Evolutionary conservation across 35 echinoderm and acorn worm genomes (phyloP).

Genomic region (Heliocidaris erythrogramma): DNA sequence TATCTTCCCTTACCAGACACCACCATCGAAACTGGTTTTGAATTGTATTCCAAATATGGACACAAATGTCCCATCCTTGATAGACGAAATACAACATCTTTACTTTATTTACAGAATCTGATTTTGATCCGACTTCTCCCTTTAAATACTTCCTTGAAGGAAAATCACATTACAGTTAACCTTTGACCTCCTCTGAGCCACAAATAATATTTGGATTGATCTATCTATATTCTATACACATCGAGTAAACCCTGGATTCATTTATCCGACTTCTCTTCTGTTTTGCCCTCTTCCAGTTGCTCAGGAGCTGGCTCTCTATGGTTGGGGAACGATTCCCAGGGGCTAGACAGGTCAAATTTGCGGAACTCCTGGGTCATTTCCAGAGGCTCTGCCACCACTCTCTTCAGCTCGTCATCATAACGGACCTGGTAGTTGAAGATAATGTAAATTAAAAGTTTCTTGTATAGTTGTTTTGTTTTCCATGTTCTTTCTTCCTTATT

Average conservation of each 20-base stretch:
- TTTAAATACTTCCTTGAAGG: not conserved
- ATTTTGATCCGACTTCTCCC: not conserved
- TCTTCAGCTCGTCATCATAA: conserved; percentile 94
- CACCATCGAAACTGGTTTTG: not conserved
- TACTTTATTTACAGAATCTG: not conserved
- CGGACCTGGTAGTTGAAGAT: conserved; percentile 61
- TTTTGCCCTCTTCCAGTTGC: conserved; percentile 57
- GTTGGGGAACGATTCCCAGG: conserved; percentile 93
- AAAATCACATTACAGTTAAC: not conserved
- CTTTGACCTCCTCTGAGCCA: too few relatives aligned
- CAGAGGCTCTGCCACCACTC: conserved; percentile 84
- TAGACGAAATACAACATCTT: not conserved
- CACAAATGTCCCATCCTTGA: not conserved
- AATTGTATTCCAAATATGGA: not conserved
- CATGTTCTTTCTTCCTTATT: too few relatives aligned
- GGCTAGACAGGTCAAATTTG: conserved; percentile 94
- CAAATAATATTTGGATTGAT: not conserved
- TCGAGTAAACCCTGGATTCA: not conserved
- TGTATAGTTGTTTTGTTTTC: too few relatives aligned
- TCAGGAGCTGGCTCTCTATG: conserved; percentile 64
- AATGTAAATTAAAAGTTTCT: not conserved
- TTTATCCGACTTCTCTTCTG: conserved; percentile 23
- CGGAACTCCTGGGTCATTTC: conserved; percentile 97
- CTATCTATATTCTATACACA: not conserved
- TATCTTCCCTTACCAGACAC: not conserved